Conservation (phyloP, 2,113 vertebrate genomes). For the Sminthopsis crassicaudata region DNA sequence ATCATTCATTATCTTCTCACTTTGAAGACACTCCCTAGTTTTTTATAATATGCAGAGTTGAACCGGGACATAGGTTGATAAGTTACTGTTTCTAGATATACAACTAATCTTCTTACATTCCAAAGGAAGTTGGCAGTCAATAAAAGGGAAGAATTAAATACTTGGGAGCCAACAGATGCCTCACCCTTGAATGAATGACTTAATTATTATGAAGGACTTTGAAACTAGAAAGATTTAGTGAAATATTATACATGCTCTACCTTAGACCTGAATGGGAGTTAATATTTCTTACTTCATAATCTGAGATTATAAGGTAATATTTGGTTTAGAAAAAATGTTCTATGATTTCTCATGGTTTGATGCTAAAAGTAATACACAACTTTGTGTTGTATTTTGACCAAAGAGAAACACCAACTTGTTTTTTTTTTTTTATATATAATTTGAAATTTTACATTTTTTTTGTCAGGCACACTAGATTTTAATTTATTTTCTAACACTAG, state of each 20-base stretch:
- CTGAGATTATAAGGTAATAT: background rate
- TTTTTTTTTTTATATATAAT: background rate
- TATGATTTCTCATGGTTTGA: background rate
- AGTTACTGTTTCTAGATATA: background rate
- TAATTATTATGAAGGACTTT: constrained; percentile 66
- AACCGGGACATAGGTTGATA: background rate
- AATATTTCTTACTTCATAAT: constrained; percentile 23
- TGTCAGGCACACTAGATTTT: constrained; percentile 14
- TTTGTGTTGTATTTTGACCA: background rate
- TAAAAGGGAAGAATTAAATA: constrained; percentile 3
- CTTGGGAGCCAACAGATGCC: constrained; percentile 6
- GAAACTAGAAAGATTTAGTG: constrained; percentile 53
- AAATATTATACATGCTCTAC: background rate
- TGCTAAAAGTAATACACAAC: background rate
- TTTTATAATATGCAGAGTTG: background rate
- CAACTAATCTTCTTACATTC: constrained; percentile 31
- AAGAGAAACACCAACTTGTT: background rate
- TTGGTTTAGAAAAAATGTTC: background rate
- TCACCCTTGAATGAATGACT: constrained; percentile 43
- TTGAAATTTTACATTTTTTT: constrained; percentile 11
- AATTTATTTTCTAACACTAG: constrained; percentile 54
- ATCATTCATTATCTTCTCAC: background rate
- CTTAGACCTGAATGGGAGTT: constrained; percentile 35
- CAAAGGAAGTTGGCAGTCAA: constrained; percentile 15
- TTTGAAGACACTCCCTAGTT: background rate